Percentiles rank a stretch among this genome's conserved stretches.
Conservation (phyloP, 2,797 vertebrate genomes). For the Podarcis lilfordi region DNA sequence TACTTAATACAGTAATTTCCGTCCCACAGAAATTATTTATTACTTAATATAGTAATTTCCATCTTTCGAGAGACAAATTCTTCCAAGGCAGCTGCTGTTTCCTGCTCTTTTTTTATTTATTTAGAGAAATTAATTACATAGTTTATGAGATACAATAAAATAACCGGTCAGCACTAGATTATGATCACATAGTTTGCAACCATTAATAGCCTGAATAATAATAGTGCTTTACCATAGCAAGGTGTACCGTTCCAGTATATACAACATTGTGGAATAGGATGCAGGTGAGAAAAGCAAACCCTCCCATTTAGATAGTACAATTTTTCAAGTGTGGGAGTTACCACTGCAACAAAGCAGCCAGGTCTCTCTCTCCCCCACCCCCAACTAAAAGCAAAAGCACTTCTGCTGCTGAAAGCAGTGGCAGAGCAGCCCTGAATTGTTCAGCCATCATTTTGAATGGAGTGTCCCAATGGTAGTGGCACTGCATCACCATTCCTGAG, state of each 20-base stretch:
- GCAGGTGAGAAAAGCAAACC: background rate
- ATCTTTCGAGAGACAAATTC: background rate
- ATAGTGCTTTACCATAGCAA: background rate
- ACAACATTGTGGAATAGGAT: background rate
- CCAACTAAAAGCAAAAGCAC: background rate
- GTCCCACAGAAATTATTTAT: no score
- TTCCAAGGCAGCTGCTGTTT: no score
- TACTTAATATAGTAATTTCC: no score
- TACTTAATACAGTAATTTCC: no score
- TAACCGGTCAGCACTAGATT: background rate
- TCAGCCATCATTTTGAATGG: background rate
- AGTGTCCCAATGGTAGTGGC: background rate
- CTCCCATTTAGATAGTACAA: background rate
- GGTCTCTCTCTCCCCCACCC: accelerated
- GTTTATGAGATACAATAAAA: background rate
- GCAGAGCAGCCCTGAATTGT: background rate
- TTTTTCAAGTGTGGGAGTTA: background rate
- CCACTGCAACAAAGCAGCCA: background rate
- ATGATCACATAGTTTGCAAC: background rate
- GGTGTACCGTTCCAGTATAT: background rate
- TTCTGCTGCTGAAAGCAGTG: background rate
- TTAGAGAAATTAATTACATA: background rate
- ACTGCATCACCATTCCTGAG: background rate
- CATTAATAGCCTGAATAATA: background rate
- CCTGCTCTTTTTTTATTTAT: no score